Conservation (phyloP, 2,113 vertebrate genomes). For the Sapajus apella region DNA sequence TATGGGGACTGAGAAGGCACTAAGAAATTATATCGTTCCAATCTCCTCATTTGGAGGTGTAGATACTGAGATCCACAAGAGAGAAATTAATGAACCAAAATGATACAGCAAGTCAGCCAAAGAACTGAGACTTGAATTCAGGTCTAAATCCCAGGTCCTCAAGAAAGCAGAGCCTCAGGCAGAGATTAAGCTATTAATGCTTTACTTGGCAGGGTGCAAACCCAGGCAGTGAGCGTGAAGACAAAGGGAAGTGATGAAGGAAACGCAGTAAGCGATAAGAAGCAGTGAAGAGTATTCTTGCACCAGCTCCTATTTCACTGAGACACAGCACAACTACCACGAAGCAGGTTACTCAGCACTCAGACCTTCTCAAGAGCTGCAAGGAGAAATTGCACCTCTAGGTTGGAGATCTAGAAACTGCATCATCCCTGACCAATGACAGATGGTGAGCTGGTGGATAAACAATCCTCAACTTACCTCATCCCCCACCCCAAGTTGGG, state of each 20-base stretch:
- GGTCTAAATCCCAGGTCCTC: background rate
- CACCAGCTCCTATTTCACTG: background rate
- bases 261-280: accelerated
- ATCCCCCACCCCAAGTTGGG: background rate
- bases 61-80: background rate
- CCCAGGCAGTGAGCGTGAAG: background rate
- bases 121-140: background rate
- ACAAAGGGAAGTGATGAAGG: background rate
- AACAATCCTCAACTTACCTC: background rate
- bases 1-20: background rate
- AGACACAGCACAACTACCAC: background rate
- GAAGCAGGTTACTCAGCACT: background rate
- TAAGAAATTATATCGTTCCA: background rate
- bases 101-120: background rate
- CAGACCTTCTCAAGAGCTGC: background rate
- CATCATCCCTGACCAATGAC: background rate
- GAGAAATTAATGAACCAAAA: background rate
- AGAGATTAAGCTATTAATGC: background rate
- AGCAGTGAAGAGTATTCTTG: accelerated
- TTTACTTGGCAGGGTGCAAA: background rate
- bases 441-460: background rate
- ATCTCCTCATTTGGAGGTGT: background rate
- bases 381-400: background rate
- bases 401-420: background rate
- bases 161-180: background rate